These are phyloP conservation scores for Tuta absoluta DNA, from an alignment of 2,888 invertebrate genomes.

Conservation along the genomic window DNA sequence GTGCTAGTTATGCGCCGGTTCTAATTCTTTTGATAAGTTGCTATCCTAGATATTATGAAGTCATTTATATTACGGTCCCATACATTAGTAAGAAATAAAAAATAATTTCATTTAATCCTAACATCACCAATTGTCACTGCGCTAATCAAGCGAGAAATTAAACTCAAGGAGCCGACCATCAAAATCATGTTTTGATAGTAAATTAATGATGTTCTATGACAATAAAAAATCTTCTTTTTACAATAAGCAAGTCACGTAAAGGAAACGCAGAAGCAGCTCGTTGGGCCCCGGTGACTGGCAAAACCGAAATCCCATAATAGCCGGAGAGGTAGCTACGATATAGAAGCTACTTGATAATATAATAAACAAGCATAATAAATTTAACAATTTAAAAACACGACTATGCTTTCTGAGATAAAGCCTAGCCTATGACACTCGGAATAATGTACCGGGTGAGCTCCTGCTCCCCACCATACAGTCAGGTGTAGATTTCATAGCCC, in stretches of 20 bases:
- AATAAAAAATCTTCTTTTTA: conserved; percentile 20
- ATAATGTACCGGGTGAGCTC: too few relatives aligned
- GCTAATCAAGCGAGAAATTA: conserved; percentile 14
- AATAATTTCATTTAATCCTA: neutral
- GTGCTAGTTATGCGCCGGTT: too few relatives aligned
- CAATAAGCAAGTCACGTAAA: conserved; percentile 31
- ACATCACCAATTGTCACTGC: neutral
- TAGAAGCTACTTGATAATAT: too few relatives aligned
- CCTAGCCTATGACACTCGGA: too few relatives aligned
- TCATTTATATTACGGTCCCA: neutral
- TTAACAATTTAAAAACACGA: too few relatives aligned
- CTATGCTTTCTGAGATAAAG: too few relatives aligned
- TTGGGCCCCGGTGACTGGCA: conserved; percentile 63
- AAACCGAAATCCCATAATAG: conserved; percentile 39
- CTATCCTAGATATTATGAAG: too few relatives aligned
- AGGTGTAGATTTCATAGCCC: too few relatives aligned
- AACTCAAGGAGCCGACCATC: conserved; percentile 5
- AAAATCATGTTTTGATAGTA: conserved; percentile 18
- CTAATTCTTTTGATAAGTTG: too few relatives aligned
- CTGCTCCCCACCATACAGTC: too few relatives aligned
- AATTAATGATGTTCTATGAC: conserved; percentile 23
- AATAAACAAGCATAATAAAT: too few relatives aligned
- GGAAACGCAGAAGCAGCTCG: conserved; percentile 26
- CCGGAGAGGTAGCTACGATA: too few relatives aligned
- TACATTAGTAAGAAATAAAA: neutral